A percentile compares a stretch with the other conserved stretches of the same genome.
phyloP scores from a whole-genome alignment of 1,140 invertebrate species.

The Pantala flavescens region DNA sequence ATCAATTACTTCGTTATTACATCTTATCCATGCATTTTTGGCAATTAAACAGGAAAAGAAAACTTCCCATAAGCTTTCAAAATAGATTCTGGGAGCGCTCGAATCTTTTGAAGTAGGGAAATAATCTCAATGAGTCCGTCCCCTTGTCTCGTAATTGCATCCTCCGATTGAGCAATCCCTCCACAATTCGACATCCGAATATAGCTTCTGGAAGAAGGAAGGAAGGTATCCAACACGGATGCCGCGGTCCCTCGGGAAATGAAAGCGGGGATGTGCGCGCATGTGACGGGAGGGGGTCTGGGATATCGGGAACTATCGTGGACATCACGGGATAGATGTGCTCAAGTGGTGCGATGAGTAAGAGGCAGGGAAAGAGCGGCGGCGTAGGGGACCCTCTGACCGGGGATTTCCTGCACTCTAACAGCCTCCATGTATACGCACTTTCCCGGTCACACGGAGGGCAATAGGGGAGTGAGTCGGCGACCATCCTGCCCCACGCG shows the following conservation, averaged over 20 bases:
- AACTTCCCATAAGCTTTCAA: too few species aligned
- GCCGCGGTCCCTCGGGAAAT: not conserved
- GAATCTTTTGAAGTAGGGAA: too few species aligned
- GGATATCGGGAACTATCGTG: not conserved
- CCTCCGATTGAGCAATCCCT: too few species aligned
- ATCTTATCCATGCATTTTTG: too few species aligned
- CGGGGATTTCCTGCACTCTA: constrained; percentile 2
- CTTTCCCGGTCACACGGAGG: not conserved
- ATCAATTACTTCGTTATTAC: too few species aligned
- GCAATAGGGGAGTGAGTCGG: not conserved
- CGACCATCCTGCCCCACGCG: too few species aligned
- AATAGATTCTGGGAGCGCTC: too few species aligned
- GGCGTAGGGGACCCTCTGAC: not conserved
- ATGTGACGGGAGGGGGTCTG: not conserved
- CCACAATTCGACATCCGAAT: too few species aligned
- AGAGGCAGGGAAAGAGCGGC: not conserved
- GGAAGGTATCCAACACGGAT: not conserved
- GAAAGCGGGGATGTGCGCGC: not conserved
- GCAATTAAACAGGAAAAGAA: too few species aligned
- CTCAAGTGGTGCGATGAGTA: not conserved
- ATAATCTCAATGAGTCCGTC: too few species aligned
- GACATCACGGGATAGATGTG: not conserved
- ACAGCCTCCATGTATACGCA: not conserved
- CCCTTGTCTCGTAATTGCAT: too few species aligned
- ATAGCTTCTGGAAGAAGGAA: too few species aligned